Conservation (phyloP, 2,888 invertebrate genomes). For the Eurytoma californica region DNA sequence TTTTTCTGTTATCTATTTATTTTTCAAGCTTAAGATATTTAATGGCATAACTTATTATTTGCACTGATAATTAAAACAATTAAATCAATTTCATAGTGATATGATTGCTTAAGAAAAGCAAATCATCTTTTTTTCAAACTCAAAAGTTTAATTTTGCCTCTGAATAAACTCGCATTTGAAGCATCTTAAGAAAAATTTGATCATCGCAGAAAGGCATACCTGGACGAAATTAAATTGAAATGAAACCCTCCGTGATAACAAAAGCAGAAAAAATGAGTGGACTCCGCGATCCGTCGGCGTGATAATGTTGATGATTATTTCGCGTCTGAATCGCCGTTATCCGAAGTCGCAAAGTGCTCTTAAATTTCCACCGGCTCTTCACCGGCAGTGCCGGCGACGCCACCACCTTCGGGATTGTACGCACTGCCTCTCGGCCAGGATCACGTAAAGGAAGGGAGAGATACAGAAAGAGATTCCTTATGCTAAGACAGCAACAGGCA, state of each 20-base stretch:
- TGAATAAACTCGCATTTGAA: background rate
- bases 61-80: too few species aligned
- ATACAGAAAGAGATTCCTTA: constrained; percentile 32
- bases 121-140: constrained; percentile 10
- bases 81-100: too few species aligned
- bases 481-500: constrained; percentile 51
- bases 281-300: constrained; percentile 11
- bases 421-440: constrained; percentile 23
- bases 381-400: constrained; percentile 11
- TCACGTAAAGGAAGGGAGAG: constrained; percentile 32
- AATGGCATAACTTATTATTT: too few species aligned
- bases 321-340: constrained; percentile 18
- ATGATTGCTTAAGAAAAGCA: too few species aligned
- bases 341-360: constrained; percentile 23
- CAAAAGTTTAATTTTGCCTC: constrained; percentile 36
- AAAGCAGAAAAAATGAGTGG: constrained; percentile 4
- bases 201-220: constrained; percentile 9
- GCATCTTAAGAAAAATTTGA: constrained; percentile 9
- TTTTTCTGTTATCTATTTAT: constrained; percentile 14
- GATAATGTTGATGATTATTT: constrained; percentile 49
- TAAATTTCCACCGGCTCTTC: constrained; percentile 36
- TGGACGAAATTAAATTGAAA: constrained; percentile 33
- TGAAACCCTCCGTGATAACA: background rate
- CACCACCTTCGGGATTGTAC: constrained; percentile 22
- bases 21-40: background rate